These are phyloP conservation scores for Sebastes taczanowskii DNA, from an alignment of 2,797 vertebrate genomes.

Conservation along the genomic window DNA sequence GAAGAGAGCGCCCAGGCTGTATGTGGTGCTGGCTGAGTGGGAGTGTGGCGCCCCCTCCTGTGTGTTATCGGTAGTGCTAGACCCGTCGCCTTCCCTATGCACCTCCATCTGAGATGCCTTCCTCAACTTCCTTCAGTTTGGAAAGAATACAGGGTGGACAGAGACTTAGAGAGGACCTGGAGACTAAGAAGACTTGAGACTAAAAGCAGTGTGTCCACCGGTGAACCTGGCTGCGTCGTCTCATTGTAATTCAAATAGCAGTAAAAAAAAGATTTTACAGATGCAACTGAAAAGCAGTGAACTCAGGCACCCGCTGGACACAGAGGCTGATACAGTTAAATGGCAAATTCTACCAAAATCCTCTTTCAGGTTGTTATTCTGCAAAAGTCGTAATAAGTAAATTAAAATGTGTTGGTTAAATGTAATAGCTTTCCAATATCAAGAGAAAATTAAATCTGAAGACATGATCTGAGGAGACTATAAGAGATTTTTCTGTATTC, in stretches of 20 bases:
- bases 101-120: constrained; percentile 98
- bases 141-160: constrained; percentile 84
- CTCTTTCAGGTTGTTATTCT: constrained; percentile 6
- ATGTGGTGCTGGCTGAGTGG: constrained; percentile 87
- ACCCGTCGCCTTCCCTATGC: constrained; percentile 98
- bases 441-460: background rate
- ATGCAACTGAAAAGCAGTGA: background rate
- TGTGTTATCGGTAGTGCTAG: constrained; percentile 98
- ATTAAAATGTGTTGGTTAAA: background rate
- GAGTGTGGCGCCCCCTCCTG: constrained; percentile 92
- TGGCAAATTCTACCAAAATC: constrained; percentile 10
- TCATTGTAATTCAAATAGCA: background rate
- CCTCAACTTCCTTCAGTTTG: constrained; percentile 97
- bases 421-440: background rate
- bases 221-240: background rate
- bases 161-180: constrained; percentile 59
- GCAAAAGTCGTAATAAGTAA: constrained; percentile 7
- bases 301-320: constrained; percentile 32
- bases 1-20: constrained; percentile 92
- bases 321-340: constrained; percentile 6
- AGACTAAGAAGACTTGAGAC: constrained; percentile 17
- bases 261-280: background rate
- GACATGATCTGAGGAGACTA: background rate
- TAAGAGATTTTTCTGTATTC: background rate
- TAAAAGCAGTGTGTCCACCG: constrained; percentile 33